A percentile compares a stretch with the other conserved stretches of the same genome.
phyloP scores from a whole-genome alignment of 1,140 invertebrate species.

The Spodoptera frugiperda region DNA sequence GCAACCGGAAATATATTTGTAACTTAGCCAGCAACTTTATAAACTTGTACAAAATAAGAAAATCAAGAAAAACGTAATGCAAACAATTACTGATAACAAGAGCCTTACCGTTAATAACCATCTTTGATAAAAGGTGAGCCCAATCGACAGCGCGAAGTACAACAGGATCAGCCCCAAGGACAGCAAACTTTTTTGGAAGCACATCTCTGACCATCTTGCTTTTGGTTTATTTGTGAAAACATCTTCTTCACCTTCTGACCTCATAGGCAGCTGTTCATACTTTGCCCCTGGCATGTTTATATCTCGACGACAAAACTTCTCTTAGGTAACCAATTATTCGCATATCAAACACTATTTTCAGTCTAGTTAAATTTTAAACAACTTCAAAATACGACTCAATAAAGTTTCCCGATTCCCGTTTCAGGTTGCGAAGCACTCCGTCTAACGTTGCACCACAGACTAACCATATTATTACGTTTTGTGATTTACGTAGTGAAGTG shows the following conservation, averaged over 20 bases:
- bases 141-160: constrained; percentile 96
- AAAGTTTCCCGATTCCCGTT: constrained; percentile 30
- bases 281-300: constrained; percentile 78
- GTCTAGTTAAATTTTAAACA: constrained; percentile 34
- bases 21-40: constrained; percentile 6
- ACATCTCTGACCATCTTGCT: constrained; percentile 74
- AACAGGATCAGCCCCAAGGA: constrained; percentile 88
- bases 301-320: constrained; percentile 52
- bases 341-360: constrained; percentile 63
- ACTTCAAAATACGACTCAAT: constrained; percentile 22
- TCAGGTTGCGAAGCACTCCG: neutral
- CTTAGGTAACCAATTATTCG: constrained; percentile 54
- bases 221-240: constrained; percentile 73
- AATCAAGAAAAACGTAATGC: constrained; percentile 27
- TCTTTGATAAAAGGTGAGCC: constrained; percentile 98
- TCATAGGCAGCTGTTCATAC: constrained; percentile 83
- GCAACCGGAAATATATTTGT: neutral
- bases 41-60: constrained; percentile 31
- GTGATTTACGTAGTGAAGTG: neutral
- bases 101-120: constrained; percentile 93
- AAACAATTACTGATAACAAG: constrained; percentile 32
- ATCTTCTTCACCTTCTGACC: constrained; percentile 75
- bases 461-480: constrained; percentile 28
- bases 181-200: constrained; percentile 75
- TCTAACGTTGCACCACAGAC: constrained; percentile 26